These are phyloP conservation scores for Ethmia dodecea DNA, from an alignment of 2,888 invertebrate species.

Conservation along the genomic window DNA sequence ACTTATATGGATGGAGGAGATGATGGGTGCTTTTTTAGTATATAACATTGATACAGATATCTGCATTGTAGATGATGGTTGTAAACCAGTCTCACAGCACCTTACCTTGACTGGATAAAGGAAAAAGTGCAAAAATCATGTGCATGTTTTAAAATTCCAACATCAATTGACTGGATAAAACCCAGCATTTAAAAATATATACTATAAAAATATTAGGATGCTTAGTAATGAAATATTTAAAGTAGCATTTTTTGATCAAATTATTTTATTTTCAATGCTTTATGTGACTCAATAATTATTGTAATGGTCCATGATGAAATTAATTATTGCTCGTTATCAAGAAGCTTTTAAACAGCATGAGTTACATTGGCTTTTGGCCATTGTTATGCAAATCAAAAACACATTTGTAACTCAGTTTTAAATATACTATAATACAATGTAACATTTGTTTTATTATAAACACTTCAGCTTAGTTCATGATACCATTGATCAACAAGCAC, in stretches of 20 bases:
- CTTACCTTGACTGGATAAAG: slow-evolving; percentile 10
- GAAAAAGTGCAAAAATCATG: slow-evolving; percentile 29
- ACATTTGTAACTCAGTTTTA: slow-evolving; percentile 75
- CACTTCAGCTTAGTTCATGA: neutral
- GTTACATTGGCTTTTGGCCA: slow-evolving; percentile 57
- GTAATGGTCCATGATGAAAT: slow-evolving; percentile 56
- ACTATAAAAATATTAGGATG: slow-evolving; percentile 69
- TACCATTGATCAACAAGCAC: neutral
- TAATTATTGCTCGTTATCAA: slow-evolving; percentile 55
- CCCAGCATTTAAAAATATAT: slow-evolving; percentile 72
- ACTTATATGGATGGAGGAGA: slow-evolving; percentile 15
- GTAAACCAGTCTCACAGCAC: slow-evolving; percentile 2
- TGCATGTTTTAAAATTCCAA: slow-evolving; percentile 61
- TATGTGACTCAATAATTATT: slow-evolving; percentile 58
- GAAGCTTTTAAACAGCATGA: slow-evolving; percentile 46
- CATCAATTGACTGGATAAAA: slow-evolving; percentile 51
- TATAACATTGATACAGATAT: slow-evolving; percentile 24
- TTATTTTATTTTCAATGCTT: slow-evolving; percentile 68
- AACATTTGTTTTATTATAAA: slow-evolving; percentile 29
- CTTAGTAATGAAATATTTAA: slow-evolving; percentile 67
- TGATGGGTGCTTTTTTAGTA: slow-evolving; percentile 39
- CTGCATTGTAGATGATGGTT: slow-evolving; percentile 15
- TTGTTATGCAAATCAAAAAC: slow-evolving; percentile 57
- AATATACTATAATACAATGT: slow-evolving; percentile 70
- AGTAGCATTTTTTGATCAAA: slow-evolving; percentile 72